A percentile compares a stretch with the other conserved stretches of the same genome.
These are phyloP conservation scores for Rhineura floridana DNA, from an alignment of 2,113 vertebrate species.

Conservation along the genomic window DNA sequence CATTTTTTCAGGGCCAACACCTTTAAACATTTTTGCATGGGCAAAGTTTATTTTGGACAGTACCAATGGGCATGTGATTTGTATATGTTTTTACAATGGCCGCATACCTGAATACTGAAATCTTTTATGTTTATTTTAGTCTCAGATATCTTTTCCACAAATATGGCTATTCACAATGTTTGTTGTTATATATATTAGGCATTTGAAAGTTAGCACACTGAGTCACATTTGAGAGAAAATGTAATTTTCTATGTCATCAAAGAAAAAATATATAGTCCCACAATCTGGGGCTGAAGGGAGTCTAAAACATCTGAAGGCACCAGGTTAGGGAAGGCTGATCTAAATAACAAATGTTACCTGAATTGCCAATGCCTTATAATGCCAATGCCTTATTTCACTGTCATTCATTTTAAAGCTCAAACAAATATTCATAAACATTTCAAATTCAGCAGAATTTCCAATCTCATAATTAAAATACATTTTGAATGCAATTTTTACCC, in stretches of 20 bases:
- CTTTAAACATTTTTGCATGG: background rate
- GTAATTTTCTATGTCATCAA: background rate
- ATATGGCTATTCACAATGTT: background rate
- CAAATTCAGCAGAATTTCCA: background rate
- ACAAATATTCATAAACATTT: background rate
- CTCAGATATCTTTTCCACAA: background rate
- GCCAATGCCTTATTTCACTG: background rate
- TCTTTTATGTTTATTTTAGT: background rate
- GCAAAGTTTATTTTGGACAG: background rate
- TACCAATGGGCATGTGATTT: rapidly evolving
- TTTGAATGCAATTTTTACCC: background rate
- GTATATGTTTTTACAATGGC: background rate
- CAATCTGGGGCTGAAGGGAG: background rate
- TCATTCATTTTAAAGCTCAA: background rate
- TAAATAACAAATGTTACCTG: background rate
- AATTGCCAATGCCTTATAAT: background rate
- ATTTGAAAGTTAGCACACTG: background rate
- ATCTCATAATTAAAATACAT: background rate
- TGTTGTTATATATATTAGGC: no score
- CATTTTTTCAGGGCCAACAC: background rate
- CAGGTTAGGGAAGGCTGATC: background rate
- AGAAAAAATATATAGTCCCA: background rate
- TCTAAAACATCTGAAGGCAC: no score
- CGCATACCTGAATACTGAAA: background rate
- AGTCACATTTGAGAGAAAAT: background rate